Percentiles rank a stretch among this genome's conserved stretches.
Evolutionary conservation across 1,140 invertebrate genomes (phyloP).

Genomic region (Brachionus paranguensis): DNA sequence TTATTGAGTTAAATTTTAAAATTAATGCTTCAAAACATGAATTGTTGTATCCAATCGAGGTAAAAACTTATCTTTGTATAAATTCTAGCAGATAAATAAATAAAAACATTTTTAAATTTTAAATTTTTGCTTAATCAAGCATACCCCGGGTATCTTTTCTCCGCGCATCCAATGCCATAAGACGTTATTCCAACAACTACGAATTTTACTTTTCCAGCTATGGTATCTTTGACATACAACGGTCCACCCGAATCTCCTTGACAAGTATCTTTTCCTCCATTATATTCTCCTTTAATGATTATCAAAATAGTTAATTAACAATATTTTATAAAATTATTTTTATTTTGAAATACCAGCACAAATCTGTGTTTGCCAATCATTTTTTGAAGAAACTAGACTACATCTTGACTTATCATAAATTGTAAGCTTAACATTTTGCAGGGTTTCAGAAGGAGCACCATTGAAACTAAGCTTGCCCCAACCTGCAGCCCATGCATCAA

Average conservation of each 20-base stretch:
- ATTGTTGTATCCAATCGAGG: not conserved
- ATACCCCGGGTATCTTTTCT: not conserved
- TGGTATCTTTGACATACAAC: slow-evolving; percentile 44
- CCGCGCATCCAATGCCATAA: not conserved
- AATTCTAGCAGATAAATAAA: not conserved
- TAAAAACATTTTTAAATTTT: not conserved
- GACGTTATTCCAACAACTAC: not conserved
- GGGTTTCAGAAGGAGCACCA: not conserved
- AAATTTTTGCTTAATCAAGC: not conserved
- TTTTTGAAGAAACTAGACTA: not conserved
- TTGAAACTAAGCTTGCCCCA: not conserved
- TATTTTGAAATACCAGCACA: not conserved
- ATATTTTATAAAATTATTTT: not conserved
- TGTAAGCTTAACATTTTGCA: slow-evolving; percentile 19
- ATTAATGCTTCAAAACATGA: not conserved
- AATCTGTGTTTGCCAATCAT: slow-evolving; percentile 25
- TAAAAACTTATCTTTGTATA: not conserved
- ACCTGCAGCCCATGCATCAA: not conserved
- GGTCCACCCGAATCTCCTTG: slow-evolving; percentile 67
- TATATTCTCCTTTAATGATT: slow-evolving; percentile 44
- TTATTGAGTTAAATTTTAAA: too few species aligned
- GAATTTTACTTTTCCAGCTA: not conserved
- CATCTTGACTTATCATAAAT: not conserved
- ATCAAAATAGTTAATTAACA: too few species aligned
- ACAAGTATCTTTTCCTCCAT: slow-evolving; percentile 36